Conservation (phyloP, 2,797 vertebrate genomes). For the Tachyglossus aculeatus region DNA sequence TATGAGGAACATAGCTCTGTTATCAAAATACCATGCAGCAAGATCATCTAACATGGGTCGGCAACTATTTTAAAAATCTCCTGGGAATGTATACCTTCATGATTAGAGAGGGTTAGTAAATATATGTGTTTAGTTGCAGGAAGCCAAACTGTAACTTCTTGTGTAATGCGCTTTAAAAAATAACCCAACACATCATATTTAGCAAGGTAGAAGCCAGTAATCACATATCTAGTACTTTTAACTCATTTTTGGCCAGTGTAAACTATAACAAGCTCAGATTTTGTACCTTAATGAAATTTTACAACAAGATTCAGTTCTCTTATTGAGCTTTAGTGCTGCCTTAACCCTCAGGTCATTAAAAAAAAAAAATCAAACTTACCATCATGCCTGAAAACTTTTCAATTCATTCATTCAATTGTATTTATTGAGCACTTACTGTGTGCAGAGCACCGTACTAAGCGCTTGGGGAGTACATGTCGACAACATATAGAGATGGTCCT, state of each 20-base stretch:
- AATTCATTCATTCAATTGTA: no score
- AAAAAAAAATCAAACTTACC: constrained; percentile 11
- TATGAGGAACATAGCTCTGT: not conserved
- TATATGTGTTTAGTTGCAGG: not conserved
- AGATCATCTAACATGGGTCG: not conserved
- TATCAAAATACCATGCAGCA: not conserved
- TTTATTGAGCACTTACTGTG: no score
- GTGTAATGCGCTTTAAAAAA: not conserved
- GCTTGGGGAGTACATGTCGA: no score
- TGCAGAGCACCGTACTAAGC: no score
- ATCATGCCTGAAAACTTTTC: constrained; percentile 11
- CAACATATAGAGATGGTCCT: no score
- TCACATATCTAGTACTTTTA: not conserved
- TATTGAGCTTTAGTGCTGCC: not conserved
- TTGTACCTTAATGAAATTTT: not conserved
- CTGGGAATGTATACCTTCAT: not conserved
- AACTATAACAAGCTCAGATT: constrained; percentile 22
- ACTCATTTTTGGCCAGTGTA: constrained; percentile 16
- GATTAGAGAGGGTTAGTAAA: not conserved
- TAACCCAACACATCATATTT: not conserved
- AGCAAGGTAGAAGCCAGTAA: not conserved
- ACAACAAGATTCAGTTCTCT: not conserved
- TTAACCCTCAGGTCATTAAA: constrained; percentile 8
- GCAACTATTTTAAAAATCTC: not conserved
- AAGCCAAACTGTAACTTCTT: not conserved